These are phyloP conservation scores for Sphaerodactylus townsendi DNA, from an alignment of 2,113 vertebrate species.

Conservation along the genomic window DNA sequence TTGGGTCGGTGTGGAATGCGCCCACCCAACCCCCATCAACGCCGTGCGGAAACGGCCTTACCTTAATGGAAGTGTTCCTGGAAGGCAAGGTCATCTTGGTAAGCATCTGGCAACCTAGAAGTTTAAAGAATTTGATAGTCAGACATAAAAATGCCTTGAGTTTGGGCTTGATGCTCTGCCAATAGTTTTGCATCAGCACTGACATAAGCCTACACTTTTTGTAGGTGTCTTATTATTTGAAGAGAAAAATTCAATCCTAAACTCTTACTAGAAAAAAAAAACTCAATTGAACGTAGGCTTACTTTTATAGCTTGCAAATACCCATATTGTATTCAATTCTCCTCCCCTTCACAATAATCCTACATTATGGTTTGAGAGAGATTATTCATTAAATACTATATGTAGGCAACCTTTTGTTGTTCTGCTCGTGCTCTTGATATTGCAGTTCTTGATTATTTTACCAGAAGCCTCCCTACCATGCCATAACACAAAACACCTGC, in stretches of 20 bases:
- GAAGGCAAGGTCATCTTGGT: not conserved
- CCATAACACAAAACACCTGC: conserved; percentile 32
- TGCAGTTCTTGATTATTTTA: not conserved
- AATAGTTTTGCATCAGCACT: not conserved
- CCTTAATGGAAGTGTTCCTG: no score
- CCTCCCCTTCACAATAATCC: not conserved
- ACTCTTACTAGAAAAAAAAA: no score
- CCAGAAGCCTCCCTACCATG: conserved; percentile 36
- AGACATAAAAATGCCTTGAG: not conserved
- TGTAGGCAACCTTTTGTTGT: not conserved
- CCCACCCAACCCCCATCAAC: no score
- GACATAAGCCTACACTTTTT: no score
- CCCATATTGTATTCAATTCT: not conserved
- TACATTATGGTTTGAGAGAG: not conserved
- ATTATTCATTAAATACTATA: not conserved
- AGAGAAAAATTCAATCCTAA: no score
- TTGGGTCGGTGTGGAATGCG: no score
- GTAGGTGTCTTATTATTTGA: no score
- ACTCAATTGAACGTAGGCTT: no score
- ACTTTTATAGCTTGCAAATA: not conserved
- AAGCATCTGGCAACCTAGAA: not conserved
- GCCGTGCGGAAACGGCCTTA: no score
- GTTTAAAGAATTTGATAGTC: not conserved
- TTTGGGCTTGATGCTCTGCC: not conserved
- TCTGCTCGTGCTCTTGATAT: not conserved